Conservation (phyloP, 2,113 vertebrate species). For the Miniopterus natalensis region DNA sequence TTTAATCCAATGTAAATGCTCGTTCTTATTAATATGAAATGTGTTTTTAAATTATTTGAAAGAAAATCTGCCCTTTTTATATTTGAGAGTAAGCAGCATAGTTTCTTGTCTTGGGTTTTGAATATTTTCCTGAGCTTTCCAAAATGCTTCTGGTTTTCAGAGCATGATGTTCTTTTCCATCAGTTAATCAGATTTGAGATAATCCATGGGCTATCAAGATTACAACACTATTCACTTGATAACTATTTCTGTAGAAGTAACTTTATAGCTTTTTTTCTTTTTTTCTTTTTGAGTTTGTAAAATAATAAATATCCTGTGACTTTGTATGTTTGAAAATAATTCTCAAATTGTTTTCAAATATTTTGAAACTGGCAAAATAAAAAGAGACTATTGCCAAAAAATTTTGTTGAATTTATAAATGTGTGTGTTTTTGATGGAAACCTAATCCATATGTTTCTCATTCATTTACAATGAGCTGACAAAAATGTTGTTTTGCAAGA, state of each 20-base stretch:
- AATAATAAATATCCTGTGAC: constrained; percentile 67
- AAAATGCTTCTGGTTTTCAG: background rate
- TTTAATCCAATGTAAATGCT: background rate
- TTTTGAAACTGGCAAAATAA: constrained; percentile 74
- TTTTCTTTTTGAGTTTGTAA: background rate
- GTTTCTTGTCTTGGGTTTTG: constrained; percentile 19
- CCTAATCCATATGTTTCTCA: constrained; percentile 73
- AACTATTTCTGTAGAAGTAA: constrained; percentile 58
- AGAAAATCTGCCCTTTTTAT: background rate
- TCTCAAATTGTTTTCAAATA: constrained; percentile 69
- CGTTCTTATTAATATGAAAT: background rate
- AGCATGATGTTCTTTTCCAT: constrained; percentile 48
- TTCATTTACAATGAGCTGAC: constrained; percentile 61
- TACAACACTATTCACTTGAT: background rate
- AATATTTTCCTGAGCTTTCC: constrained; percentile 37
- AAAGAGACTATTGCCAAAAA: constrained; percentile 56
- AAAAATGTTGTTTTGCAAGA: constrained; percentile 72
- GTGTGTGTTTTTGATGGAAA: constrained; percentile 65
- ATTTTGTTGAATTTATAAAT: constrained; percentile 65
- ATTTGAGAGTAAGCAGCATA: background rate
- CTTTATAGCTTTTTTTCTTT: background rate
- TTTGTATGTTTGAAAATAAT: constrained; percentile 51
- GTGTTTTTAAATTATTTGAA: constrained; percentile 26
- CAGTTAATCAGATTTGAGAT: constrained; percentile 58
- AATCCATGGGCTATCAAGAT: constrained; percentile 25